Evolutionary conservation across 2,888 invertebrate genomes (phyloP).

Genomic region (Tortricodes alternella): DNA sequence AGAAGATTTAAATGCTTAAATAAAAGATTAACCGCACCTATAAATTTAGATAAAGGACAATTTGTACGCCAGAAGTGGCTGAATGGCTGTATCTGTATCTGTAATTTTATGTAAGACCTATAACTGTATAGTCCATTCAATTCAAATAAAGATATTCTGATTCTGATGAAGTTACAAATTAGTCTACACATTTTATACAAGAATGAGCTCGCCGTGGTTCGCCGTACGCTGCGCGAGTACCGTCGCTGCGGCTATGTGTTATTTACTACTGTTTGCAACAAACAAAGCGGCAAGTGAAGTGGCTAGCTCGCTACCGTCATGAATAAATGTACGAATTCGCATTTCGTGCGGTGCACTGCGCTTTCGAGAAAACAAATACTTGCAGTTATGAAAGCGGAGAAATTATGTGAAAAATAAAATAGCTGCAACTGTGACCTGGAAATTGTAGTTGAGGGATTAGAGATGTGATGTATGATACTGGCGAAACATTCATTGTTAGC

Average conservation of each 20-base stretch:
- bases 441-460: slow-evolving; percentile 38
- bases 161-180: too few species aligned
- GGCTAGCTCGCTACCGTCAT: slow-evolving; percentile 28
- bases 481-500: too few species aligned
- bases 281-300: slow-evolving; percentile 31
- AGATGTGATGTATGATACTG: not conserved
- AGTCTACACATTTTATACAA: too few species aligned
- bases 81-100: too few species aligned
- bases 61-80: too few species aligned
- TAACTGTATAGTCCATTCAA: too few species aligned
- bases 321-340: slow-evolving; percentile 43
- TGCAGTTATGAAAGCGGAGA: slow-evolving; percentile 49
- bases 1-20: too few species aligned
- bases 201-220: too few species aligned
- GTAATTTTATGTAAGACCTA: too few species aligned
- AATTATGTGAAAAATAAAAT: slow-evolving; percentile 57
- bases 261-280: slow-evolving; percentile 19
- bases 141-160: too few species aligned
- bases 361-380: slow-evolving; percentile 46
- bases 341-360: slow-evolving; percentile 49
- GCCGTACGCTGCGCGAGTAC: not conserved
- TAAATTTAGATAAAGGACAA: too few species aligned
- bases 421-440: slow-evolving; percentile 42
- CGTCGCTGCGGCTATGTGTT: slow-evolving; percentile 9
- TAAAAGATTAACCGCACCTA: too few species aligned